phyloP scores from a whole-genome alignment of 2,888 invertebrate species.

The Drymonia ruficornis region DNA sequence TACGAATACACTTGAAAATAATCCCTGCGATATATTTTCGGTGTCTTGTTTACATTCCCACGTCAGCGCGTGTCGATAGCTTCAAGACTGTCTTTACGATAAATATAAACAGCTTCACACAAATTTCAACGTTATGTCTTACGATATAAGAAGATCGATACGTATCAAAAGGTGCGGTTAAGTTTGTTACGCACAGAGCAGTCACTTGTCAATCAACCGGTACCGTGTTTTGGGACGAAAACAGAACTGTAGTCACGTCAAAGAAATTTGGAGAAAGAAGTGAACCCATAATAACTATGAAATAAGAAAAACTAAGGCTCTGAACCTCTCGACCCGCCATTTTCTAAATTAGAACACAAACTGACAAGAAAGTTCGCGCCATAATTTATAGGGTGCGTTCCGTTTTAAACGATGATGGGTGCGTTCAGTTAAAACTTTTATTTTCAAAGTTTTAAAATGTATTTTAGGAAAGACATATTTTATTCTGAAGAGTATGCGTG shows the following conservation, averaged over 20 bases:
- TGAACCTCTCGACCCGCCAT: constrained; percentile 31
- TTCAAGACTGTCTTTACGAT: constrained; percentile 39
- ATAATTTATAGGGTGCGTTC: constrained; percentile 46
- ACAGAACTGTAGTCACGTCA: constrained; percentile 44
- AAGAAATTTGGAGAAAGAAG: constrained; percentile 35
- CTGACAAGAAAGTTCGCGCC: constrained; percentile 47
- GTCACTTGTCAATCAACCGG: constrained; percentile 65
- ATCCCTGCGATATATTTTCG: constrained; percentile 52
- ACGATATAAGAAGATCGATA: constrained; percentile 15
- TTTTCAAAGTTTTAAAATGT: constrained; percentile 26
- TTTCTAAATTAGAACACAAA: constrained; percentile 46
- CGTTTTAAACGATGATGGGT: constrained; percentile 40
- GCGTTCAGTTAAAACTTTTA: constrained; percentile 27
- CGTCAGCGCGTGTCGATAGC: constrained; percentile 71
- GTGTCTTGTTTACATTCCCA: constrained; percentile 76
- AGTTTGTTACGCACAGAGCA: constrained; percentile 38
- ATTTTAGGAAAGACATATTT: constrained; percentile 32
- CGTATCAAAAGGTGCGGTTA: constrained; percentile 11
- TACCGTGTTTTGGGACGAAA: constrained; percentile 43
- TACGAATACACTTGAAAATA: constrained; percentile 50
- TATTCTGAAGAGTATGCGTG: constrained; percentile 22
- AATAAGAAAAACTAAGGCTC: constrained; percentile 20
- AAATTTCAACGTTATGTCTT: constrained; percentile 41
- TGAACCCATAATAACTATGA: constrained; percentile 21
- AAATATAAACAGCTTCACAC: constrained; percentile 19